These are phyloP conservation scores for Bellardia pandia DNA, from an alignment of 2,888 invertebrate genomes.

Conservation along the genomic window DNA sequence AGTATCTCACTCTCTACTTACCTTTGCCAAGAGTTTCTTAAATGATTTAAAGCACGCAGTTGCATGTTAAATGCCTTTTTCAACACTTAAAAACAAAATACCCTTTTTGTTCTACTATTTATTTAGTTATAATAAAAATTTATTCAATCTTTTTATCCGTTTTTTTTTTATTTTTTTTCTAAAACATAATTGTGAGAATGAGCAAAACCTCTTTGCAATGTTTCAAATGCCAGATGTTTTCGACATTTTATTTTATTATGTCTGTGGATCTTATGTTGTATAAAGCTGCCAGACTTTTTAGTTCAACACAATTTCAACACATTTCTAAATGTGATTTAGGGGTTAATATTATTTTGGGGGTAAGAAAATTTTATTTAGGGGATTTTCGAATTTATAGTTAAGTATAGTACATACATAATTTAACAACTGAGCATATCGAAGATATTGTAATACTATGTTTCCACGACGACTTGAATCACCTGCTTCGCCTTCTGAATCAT, in stretches of 20 bases:
- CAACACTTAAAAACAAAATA: background rate
- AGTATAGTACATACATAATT: conserved; percentile 92
- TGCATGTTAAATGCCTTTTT: conserved; percentile 72
- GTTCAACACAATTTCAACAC: no score
- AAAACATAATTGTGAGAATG: conserved; percentile 50
- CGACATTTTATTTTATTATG: conserved; percentile 1
- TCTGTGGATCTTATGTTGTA: background rate
- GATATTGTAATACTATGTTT: no score
- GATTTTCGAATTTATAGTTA: no score
- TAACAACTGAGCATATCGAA: no score
- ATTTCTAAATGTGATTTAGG: no score
- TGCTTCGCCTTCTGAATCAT: no score
- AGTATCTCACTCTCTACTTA: conserved; percentile 46
- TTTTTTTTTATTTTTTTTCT: conserved; percentile 25
- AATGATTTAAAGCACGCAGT: conserved; percentile 72
- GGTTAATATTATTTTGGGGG: no score
- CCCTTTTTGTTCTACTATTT: background rate
- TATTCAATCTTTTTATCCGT: conserved; percentile 2
- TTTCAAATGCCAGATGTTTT: conserved; percentile 51
- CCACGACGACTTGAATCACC: no score
- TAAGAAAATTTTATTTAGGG: no score
- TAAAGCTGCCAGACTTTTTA: conserved; percentile 19
- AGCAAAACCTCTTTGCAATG: background rate
- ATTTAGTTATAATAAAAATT: conserved; percentile 18
- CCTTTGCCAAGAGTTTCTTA: conserved; percentile 75